Evolutionary conservation across 2,113 vertebrate species (phyloP).

Genomic region (Elephas maximus): DNA sequence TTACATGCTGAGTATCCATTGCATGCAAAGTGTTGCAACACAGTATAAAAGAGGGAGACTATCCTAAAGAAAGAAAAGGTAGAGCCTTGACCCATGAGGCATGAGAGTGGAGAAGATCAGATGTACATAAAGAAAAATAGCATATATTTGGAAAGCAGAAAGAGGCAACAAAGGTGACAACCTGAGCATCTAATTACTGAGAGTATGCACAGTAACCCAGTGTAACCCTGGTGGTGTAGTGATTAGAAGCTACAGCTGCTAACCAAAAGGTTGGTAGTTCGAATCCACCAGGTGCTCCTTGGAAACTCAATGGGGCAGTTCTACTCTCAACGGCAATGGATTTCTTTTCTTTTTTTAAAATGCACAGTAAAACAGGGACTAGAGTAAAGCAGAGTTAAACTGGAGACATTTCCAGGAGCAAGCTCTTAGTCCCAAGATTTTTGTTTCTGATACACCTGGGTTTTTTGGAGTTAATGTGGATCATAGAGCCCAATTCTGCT

Average conservation of each 20-base stretch:
- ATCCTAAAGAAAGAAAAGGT: neutral
- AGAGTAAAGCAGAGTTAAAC: neutral
- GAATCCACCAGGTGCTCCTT: too few relatives aligned
- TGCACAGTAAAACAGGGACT: neutral
- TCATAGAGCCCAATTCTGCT: neutral
- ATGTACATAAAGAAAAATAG: neutral
- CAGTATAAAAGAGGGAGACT: neutral
- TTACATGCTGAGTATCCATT: neutral
- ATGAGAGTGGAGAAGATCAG: conserved; percentile 2
- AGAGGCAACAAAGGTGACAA: neutral
- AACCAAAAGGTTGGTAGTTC: too few relatives aligned
- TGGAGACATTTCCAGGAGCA: conserved; percentile 17
- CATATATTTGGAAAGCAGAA: conserved; percentile 30
- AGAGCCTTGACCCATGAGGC: neutral
- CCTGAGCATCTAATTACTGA: neutral
- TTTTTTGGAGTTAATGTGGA: conserved; percentile 38
- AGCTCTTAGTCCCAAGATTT: neutral
- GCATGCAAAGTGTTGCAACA: neutral
- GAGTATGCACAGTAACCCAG: neutral
- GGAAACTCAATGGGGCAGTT: too few relatives aligned
- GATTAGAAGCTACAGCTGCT: too few relatives aligned
- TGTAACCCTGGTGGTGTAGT: too few relatives aligned
- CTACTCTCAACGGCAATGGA: too few relatives aligned
- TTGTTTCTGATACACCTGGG: neutral
- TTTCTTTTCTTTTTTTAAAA: too few relatives aligned